These are phyloP conservation scores for Potamarius usumacintae DNA, from an alignment of 2,113 vertebrate genomes.

Conservation along the genomic window DNA sequence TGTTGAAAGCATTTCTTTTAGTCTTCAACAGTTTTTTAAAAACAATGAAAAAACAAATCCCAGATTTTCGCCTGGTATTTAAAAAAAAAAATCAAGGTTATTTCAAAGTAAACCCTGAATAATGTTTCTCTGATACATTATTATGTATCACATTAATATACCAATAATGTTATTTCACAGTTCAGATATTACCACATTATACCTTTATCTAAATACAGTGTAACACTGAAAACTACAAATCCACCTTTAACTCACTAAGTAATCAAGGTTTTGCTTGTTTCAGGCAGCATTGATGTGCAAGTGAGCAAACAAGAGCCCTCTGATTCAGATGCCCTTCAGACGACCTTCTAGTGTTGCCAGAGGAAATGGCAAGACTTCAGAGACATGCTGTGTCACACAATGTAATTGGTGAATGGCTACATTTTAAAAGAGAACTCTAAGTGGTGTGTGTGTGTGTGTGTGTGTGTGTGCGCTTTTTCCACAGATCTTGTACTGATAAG, in stretches of 20 bases:
- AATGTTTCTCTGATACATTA: neutral
- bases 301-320: neutral
- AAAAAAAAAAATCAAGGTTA: neutral
- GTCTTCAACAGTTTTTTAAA: neutral
- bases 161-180: neutral
- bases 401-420: neutral
- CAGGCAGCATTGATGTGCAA: neutral
- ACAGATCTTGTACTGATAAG: slow-evolving; percentile 6
- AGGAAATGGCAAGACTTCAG: slow-evolving; percentile 35
- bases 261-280: neutral
- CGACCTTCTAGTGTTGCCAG: slow-evolving; percentile 33
- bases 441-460: slow-evolving; percentile 8
- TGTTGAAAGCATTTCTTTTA: neutral
- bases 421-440: slow-evolving; percentile 31
- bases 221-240: neutral
- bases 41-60: neutral
- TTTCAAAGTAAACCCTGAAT: neutral
- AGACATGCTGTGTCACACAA: slow-evolving; percentile 24
- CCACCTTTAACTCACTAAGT: neutral
- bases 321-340: slow-evolving; percentile 35
- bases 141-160: neutral
- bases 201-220: neutral
- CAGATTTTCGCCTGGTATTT: neutral
- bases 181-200: neutral
- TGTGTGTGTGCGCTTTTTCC: neutral